Base-by-base conservation (phyloP, 2,888 invertebrate genomes). In the Pediacus dermestoides region DNA sequence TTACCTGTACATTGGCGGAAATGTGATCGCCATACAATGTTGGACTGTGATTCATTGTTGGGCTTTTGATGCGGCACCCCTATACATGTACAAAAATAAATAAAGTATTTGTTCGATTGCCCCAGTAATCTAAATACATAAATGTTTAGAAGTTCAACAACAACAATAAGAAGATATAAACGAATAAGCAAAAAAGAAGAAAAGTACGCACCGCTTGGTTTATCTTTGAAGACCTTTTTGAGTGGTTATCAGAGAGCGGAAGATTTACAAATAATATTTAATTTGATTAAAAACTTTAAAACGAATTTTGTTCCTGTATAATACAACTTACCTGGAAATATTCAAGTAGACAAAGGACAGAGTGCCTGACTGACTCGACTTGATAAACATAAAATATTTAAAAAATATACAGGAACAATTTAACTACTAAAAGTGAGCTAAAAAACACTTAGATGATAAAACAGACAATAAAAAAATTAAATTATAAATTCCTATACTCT, bases 11-110 rank as follows among this genome's bases (percentile, higher is more conserved):
- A 68, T 85, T 88, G 55, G 87, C 80, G 64, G 86, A 85, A 48
- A 89, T 73, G 44, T 85, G 83, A 64, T 90, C 90, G 47, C 85
- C 87, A 68, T 88, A 89, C 57, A 88, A 78, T 46, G 86, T 84
- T 21, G 88, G 87, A 67, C 88, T 88, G 66, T 86, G 85, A 67
- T 84, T 81, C 73, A 88, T 76, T 53, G 88, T 85, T 37, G 88
- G 88, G 71, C 88, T 88, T 68, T 88, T 48, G 86, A 83, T 60
- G 84, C 82, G 71, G 84, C 80, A 68, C 86, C 85, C 75, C 87
- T 87, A 74, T 54, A 59, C 41, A 58, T 50, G 48, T 14, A 44
- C 46, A 46, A 37, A 30, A 8, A 39, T 43, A 11, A 40, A 12
- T 31, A 22, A 23, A 23, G 27, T 28, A 22, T 25, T n/a, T n/a